These are phyloP conservation scores for Synchiropus splendidus DNA, from an alignment of 2,113 vertebrate species.

Conservation along the genomic window DNA sequence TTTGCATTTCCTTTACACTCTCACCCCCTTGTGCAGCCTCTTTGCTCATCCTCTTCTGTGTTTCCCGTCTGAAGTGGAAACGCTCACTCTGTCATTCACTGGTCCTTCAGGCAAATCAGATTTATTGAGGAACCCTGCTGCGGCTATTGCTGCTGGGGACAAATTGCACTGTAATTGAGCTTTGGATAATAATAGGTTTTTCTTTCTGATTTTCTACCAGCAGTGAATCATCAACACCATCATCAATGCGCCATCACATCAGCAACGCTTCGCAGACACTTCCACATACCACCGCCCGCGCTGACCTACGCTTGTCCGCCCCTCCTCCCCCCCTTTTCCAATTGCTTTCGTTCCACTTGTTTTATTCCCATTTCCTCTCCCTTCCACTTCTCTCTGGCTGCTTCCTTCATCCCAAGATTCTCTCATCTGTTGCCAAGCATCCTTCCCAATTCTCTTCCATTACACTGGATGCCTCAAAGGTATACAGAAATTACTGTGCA, in stretches of 20 bases:
- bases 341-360: conserved; percentile 40
- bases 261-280: conserved; percentile 31
- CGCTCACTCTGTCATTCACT: not conserved
- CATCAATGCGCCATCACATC: conserved; percentile 52
- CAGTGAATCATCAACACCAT: conserved; percentile 53
- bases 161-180: conserved; percentile 62
- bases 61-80: conserved; percentile 1
- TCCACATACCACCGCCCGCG: conserved; percentile 16
- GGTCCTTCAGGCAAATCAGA: conserved; percentile 54
- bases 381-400: conserved; percentile 14
- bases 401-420: conserved; percentile 7
- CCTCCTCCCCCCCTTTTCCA: conserved; percentile 8
- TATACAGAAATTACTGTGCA: conserved; percentile 34
- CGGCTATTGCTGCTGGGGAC: conserved; percentile 40
- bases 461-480: conserved; percentile 33
- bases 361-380: conserved; percentile 33
- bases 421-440: conserved; percentile 27
- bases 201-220: conserved; percentile 53
- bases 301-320: conserved; percentile 24
- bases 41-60: not conserved
- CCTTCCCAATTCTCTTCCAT: conserved; percentile 11
- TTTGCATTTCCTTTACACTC: conserved; percentile 1
- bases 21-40: conserved; percentile 4
- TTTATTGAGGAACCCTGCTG: conserved; percentile 48
- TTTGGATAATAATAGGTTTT: conserved; percentile 55